Base-by-base conservation (phyloP, 2,888 invertebrate species). In the Trachelus stipa region DNA sequence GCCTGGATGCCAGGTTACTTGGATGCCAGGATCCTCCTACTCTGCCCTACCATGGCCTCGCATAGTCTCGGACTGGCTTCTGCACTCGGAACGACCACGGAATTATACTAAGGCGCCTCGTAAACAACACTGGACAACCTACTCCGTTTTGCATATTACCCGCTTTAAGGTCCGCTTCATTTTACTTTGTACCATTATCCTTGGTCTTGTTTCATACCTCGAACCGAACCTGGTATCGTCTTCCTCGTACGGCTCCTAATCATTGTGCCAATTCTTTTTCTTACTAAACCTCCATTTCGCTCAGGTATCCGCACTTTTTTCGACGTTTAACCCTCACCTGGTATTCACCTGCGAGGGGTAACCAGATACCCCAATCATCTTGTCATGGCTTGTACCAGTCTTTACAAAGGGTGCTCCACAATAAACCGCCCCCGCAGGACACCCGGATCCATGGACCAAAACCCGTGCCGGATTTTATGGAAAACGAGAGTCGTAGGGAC, bases 351-450 rank as follows among this genome's bases (percentile, higher is more conserved):
- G 89, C 37, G 6, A 23, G 74, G 77, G 76, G 88, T 85, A 89
- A 87, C 84, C 85, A 85, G 89, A 90, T 89, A 89, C 83, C 85
- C 87, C 88, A 90, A 90, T 90, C 89, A 90, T 90, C 88, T 88
- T 89, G 90, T 90, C 90, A 89, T 83, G 85, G 87, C 83, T 90
- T 86, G 87, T 88, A 88, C 88, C 89, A 88, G 84, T 82, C 82
- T 84, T 84, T 85, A 90, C 88, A 90, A 90, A 87, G 87, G 85
- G 88, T 87, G 87, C 84, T 82, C 87, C 88, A 90, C 90, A 90
- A 90, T 90, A 90, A 90, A 90, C 90, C 90, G 90, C 90, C 90
- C 88, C 87, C 86, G 86, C 79, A 84, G 85, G 87, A 89, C 90
- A 88, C 56, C 56, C 56, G 56, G 56, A 56, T 56, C 56, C 56